phyloP scores from a whole-genome alignment of 2,797 vertebrate species.

The Hapalemur alaotrensis region DNA sequence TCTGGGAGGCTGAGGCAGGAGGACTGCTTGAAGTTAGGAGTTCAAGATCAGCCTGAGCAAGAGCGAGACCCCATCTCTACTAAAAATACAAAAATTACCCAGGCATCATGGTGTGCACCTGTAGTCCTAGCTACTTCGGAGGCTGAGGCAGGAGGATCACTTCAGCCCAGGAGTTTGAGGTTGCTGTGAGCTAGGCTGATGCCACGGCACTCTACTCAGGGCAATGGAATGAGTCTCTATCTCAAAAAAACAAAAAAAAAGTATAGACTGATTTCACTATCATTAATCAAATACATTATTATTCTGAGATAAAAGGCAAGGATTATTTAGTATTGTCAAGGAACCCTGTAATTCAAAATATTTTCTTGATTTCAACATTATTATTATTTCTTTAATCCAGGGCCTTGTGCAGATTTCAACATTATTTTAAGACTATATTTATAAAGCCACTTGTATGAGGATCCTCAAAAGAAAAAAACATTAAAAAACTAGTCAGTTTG shows the following conservation, averaged over 20 bases:
- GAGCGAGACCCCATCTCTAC: no score
- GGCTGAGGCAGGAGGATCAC: neutral
- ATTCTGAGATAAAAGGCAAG: neutral
- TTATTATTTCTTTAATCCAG: no score
- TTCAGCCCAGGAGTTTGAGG: neutral
- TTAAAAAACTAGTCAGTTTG: neutral
- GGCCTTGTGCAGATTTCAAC: neutral
- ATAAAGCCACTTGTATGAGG: neutral
- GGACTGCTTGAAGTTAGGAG: no score
- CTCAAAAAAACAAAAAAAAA: slow-evolving; percentile 4
- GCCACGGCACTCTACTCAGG: neutral
- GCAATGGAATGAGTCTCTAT: neutral
- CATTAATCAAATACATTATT: neutral
- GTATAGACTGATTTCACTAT: neutral
- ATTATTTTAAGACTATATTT: neutral
- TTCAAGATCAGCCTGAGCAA: no score
- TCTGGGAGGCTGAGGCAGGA: no score
- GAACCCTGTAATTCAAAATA: neutral
- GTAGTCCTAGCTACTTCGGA: neutral
- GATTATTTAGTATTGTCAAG: neutral
- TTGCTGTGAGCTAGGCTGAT: neutral
- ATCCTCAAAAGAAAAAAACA: neutral
- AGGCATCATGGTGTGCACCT: no score
- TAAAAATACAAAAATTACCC: no score
- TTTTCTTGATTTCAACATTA: neutral